A percentile compares a stretch with the other conserved stretches of the same genome.
Conservation (phyloP, 2,113 vertebrate genomes). For the Varanus komodoensis region DNA sequence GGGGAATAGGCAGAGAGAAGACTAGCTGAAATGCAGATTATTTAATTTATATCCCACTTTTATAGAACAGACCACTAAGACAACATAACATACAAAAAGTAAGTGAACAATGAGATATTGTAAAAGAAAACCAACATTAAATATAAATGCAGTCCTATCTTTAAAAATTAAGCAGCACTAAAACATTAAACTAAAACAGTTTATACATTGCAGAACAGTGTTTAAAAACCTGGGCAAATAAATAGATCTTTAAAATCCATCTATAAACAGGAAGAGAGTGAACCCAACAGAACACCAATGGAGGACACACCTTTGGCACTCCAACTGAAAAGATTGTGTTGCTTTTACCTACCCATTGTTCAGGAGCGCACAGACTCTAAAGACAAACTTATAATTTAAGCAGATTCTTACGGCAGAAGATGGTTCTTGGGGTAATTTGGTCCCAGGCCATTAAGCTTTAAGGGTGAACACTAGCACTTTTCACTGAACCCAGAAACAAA, state of each 20-base stretch:
- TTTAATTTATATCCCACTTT: not conserved
- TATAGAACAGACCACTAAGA: not conserved
- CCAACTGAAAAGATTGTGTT: not conserved
- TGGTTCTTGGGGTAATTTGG: not conserved
- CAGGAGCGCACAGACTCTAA: not conserved
- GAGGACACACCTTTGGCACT: not conserved
- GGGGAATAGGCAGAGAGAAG: not conserved
- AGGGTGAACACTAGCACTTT: not conserved
- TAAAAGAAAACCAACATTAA: not conserved
- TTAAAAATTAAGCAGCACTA: not conserved
- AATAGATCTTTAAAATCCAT: too few relatives aligned
- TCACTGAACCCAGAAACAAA: not conserved
- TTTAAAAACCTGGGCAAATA: not conserved
- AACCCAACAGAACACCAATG: too few relatives aligned
- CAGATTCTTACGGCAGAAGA: not conserved
- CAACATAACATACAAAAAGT: not conserved
- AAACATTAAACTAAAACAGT: not conserved
- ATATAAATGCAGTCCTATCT: not conserved
- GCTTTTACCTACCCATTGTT: not conserved
- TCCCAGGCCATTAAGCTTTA: not conserved
- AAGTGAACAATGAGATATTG: not conserved
- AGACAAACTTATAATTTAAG: not conserved
- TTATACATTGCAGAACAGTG: not conserved
- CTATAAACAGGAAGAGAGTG: too few relatives aligned
- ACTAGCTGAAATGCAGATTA: not conserved